Percentiles rank a stretch among this genome's conserved stretches.
Evolutionary conservation across 2,888 invertebrate genomes (phyloP).

Genomic region (Lepidocyrtoides sp.): DNA sequence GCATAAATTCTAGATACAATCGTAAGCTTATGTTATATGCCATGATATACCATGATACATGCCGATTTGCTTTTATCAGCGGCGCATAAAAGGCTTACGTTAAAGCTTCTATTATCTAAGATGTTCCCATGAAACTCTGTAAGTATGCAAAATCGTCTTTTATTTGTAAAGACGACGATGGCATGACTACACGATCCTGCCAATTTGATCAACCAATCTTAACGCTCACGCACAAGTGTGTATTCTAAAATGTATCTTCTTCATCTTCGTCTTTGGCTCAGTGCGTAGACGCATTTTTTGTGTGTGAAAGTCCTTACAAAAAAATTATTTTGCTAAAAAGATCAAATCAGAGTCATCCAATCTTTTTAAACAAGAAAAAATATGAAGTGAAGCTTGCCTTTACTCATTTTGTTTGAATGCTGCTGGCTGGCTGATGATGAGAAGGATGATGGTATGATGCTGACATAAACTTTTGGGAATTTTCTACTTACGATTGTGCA

Average conservation of each 20-base stretch:
- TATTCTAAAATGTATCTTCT: too few species aligned
- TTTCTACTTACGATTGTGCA: not conserved
- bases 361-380: not conserved
- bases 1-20: not conserved
- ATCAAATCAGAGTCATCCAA: constrained; percentile 19
- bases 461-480: constrained; percentile 12
- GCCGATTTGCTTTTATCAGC: too few species aligned
- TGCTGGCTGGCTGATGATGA: not conserved
- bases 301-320: not conserved
- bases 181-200: constrained; percentile 4
- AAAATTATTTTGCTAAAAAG: constrained; percentile 30
- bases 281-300: not conserved
- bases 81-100: too few species aligned
- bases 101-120: too few species aligned
- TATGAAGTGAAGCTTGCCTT: not conserved
- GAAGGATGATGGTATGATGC: constrained; percentile 1
- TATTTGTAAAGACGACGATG: not conserved
- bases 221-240: not conserved
- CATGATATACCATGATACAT: too few species aligned
- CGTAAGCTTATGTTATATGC: too few species aligned
- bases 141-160: not conserved
- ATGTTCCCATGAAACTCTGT: not conserved
- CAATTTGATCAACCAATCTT: constrained; percentile 14
- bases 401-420: not conserved
- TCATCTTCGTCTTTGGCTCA: too few species aligned